These are phyloP conservation scores for Odontamblyopus lacepedii DNA, from an alignment of 2,797 vertebrate species.

Conservation along the genomic window DNA sequence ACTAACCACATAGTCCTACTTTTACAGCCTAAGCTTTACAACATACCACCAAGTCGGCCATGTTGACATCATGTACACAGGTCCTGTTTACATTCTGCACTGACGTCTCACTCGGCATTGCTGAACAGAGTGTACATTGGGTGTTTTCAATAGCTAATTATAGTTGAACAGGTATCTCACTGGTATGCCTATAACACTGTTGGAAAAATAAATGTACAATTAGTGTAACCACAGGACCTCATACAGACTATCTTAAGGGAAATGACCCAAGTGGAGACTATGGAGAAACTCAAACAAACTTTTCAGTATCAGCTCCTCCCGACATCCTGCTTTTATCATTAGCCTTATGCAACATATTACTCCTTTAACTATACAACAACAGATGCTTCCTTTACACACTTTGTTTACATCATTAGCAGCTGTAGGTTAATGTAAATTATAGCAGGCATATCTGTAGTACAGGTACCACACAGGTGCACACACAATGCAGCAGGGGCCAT, in stretches of 20 bases:
- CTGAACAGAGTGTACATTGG: neutral
- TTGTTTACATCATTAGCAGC: slow-evolving; percentile 20
- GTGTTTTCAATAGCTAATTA: neutral
- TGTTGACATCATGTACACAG: neutral
- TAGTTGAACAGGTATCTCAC: neutral
- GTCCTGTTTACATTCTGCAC: neutral
- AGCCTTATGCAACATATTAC: slow-evolving; percentile 28
- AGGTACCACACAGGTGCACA: neutral
- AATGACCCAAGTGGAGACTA: slow-evolving; percentile 28
- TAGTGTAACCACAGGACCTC: slow-evolving; percentile 12
- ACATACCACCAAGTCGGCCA: neutral
- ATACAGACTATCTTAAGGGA: slow-evolving; percentile 15
- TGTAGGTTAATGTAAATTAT: slow-evolving; percentile 14
- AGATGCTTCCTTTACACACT: slow-evolving; percentile 22
- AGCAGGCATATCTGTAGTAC: slow-evolving; percentile 15
- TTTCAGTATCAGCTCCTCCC: slow-evolving; percentile 25
- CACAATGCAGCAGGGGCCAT: neutral
- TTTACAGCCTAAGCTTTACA: neutral
- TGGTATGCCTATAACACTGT: neutral
- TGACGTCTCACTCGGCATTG: neutral
- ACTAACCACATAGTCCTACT: neutral
- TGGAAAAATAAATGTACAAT: neutral
- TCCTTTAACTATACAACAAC: slow-evolving; percentile 34
- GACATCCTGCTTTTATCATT: slow-evolving; percentile 47
- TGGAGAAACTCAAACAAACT: slow-evolving; percentile 30